These are phyloP conservation scores for Oopsacas minuta DNA, from an alignment of 37 sponge, comb jelly and placozoan species.

Conservation along the genomic window DNA sequence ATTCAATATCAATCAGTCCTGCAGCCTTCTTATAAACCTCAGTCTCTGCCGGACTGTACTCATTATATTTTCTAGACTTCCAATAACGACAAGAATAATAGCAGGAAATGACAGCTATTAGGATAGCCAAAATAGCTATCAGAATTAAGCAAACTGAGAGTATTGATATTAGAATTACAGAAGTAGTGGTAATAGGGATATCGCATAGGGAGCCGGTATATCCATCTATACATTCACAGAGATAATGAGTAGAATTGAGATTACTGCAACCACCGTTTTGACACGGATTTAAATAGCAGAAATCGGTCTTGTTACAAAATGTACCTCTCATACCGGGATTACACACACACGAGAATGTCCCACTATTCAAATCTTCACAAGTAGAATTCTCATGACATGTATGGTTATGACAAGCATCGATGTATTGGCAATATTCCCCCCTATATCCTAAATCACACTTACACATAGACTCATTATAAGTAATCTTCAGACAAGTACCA, in stretches of 20 bases:
- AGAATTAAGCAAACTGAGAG: background rate
- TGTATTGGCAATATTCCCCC: background rate
- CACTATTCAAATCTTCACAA: background rate
- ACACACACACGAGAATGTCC: background rate
- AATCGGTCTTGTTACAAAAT: background rate
- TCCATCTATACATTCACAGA: background rate
- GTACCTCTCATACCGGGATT: background rate
- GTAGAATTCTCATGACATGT: background rate
- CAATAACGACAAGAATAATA: background rate
- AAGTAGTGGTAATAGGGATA: background rate
- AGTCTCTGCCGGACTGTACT: background rate
- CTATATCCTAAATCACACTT: background rate
- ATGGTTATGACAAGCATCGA: background rate
- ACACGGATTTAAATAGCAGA: background rate
- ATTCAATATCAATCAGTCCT: background rate
- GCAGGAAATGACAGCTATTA: background rate
- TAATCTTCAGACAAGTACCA: background rate
- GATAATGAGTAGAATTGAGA: background rate
- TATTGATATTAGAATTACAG: background rate
- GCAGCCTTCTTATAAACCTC: background rate
- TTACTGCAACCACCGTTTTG: background rate
- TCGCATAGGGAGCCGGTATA: background rate
- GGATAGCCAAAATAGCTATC: background rate
- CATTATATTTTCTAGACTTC: background rate
- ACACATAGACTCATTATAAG: background rate